These are phyloP conservation scores for Crocidura indochinensis DNA, from an alignment of 2,797 vertebrate species.

Conservation along the genomic window DNA sequence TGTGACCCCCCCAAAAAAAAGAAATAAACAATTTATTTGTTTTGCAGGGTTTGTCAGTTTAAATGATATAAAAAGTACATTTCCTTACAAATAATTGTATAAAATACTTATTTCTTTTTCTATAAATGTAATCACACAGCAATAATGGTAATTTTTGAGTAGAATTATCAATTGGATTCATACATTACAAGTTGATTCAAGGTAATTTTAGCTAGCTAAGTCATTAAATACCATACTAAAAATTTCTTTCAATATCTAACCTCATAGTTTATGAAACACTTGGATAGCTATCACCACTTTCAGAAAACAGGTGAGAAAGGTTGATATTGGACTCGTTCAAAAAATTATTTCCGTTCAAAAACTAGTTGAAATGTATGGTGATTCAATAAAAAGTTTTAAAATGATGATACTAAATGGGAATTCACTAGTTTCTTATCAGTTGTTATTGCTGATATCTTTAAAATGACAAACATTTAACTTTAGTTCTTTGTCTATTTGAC, in stretches of 20 bases:
- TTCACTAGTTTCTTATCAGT: neutral
- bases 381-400: too few species aligned
- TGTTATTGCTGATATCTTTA: constrained; percentile 17
- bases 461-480: neutral
- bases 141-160: neutral
- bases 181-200: neutral
- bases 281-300: neutral
- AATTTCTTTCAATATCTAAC: neutral
- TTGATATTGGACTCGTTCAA: neutral
- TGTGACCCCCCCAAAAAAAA: too few species aligned
- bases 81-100: neutral
- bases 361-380: too few species aligned
- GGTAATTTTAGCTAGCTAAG: neutral
- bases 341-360: neutral
- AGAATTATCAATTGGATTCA: neutral
- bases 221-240: neutral
- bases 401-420: neutral
- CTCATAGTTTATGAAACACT: neutral
- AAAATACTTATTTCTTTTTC: neutral
- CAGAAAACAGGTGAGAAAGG: neutral
- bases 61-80: constrained; percentile 20
- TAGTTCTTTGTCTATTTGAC: neutral
- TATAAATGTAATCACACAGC: neutral
- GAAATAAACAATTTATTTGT: neutral
- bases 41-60: neutral